Conservation (phyloP, 2,797 vertebrate genomes). For the Falco columbarius region DNA sequence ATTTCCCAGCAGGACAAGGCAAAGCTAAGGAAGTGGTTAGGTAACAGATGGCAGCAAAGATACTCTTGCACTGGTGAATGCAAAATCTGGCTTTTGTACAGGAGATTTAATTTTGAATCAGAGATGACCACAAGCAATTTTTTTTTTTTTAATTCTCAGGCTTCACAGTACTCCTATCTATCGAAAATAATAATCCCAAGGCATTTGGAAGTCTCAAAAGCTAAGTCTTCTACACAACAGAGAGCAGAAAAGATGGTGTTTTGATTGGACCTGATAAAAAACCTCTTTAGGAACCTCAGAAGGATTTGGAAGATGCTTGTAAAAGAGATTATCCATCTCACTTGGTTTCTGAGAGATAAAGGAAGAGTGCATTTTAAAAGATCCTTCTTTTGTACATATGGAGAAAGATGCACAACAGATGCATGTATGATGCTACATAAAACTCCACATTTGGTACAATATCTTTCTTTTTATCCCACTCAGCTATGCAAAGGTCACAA, state of each 20-base stretch:
- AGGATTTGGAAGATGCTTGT: not conserved
- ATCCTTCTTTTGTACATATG: not conserved
- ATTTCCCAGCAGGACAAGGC: not conserved
- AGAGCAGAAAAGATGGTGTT: not conserved
- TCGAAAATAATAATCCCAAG: not conserved
- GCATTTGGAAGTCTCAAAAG: not conserved
- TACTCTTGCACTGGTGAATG: not conserved
- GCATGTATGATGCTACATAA: not conserved
- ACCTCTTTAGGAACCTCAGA: not conserved
- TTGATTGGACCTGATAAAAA: not conserved
- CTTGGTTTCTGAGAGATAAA: not conserved
- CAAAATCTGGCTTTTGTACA: not conserved
- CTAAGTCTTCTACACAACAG: not conserved
- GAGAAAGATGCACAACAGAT: not conserved
- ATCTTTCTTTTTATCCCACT: not conserved
- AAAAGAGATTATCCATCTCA: not conserved
- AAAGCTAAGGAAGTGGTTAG: not conserved
- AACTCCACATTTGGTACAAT: not conserved
- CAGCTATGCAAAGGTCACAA: not conserved
- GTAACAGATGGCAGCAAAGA: not conserved
- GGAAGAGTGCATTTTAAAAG: not conserved
- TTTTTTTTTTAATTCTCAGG: not conserved
- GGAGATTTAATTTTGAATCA: not conserved
- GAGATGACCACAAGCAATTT: not conserved
- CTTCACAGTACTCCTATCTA: not conserved